phyloP scores from a whole-genome alignment of 2,797 vertebrate genomes.

The Lutjanus argentimaculatus region DNA sequence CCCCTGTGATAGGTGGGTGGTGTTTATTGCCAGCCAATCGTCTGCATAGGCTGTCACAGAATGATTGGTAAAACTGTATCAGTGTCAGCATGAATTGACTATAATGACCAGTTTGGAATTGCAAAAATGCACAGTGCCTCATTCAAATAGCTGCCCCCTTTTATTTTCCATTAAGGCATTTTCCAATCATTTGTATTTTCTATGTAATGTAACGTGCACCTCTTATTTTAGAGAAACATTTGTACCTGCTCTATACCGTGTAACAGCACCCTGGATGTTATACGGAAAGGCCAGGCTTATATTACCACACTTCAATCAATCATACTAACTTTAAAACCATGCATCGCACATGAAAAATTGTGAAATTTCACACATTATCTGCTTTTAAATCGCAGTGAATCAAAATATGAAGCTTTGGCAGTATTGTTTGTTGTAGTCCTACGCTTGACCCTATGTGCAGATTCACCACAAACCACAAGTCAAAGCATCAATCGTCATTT shows the following conservation, averaged over 20 bases:
- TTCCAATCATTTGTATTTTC: slow-evolving; percentile 22
- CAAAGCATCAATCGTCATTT: slow-evolving; percentile 20
- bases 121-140: slow-evolving; percentile 42
- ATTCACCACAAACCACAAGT: slow-evolving; percentile 26
- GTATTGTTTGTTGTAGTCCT: neutral
- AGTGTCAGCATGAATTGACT: slow-evolving; percentile 51
- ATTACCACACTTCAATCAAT: neutral
- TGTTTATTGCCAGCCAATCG: slow-evolving; percentile 69
- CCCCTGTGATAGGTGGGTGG: slow-evolving; percentile 69
- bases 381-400: neutral
- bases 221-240: slow-evolving; percentile 8
- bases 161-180: slow-evolving; percentile 13
- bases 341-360: neutral
- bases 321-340: neutral
- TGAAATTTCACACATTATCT: slow-evolving; percentile 24
- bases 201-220: slow-evolving; percentile 5
- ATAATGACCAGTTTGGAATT: slow-evolving; percentile 60
- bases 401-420: slow-evolving; percentile 16
- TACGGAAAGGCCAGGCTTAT: neutral
- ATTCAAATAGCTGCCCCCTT: slow-evolving; percentile 21
- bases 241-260: neutral
- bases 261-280: slow-evolving; percentile 6
- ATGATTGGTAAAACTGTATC: slow-evolving; percentile 54
- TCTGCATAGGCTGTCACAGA: slow-evolving; percentile 50
- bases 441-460: slow-evolving; percentile 5